A percentile compares a stretch with the other conserved stretches of the same genome.
phyloP scores from a whole-genome alignment of 2,888 invertebrate genomes.

The Alentia gelatinosa region DNA sequence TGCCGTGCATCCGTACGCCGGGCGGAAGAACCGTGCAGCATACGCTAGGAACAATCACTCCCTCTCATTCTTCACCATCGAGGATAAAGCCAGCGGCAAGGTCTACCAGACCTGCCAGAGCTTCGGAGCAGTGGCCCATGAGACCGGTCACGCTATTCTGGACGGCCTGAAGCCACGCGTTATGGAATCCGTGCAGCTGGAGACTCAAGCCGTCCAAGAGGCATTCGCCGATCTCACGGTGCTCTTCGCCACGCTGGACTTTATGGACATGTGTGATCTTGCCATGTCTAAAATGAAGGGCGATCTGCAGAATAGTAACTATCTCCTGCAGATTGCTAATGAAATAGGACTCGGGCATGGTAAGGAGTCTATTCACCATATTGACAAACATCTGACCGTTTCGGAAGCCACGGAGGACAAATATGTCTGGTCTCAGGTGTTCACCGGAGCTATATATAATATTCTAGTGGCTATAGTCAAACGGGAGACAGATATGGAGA shows the following conservation, averaged over 20 bases:
- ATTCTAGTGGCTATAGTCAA: not conserved
- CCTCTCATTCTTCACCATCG: slow-evolving; percentile 18
- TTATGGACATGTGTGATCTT: slow-evolving; percentile 47
- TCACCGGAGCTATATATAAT: slow-evolving; percentile 47
- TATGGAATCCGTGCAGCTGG: not conserved
- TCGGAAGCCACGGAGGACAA: slow-evolving; percentile 6
- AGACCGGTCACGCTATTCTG: slow-evolving; percentile 42
- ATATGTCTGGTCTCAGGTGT: slow-evolving; percentile 39
- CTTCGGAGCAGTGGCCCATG: slow-evolving; percentile 49
- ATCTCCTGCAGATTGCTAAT: slow-evolving; percentile 18
- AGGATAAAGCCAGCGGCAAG: not conserved
- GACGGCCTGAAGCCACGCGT: slow-evolving; percentile 23
- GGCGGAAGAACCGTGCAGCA: not conserved
- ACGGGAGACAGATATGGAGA: not conserved
- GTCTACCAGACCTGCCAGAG: not conserved
- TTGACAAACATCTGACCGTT: not conserved
- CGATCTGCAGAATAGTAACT: not conserved
- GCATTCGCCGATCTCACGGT: slow-evolving; percentile 44
- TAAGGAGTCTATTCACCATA: not conserved
- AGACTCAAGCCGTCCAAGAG: slow-evolving; percentile 43
- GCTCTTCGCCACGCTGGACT: slow-evolving; percentile 28
- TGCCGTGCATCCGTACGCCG: not conserved
- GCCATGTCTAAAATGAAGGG: not conserved
- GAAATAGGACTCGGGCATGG: slow-evolving; percentile 31
- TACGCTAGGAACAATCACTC: not conserved